A percentile compares a stretch with the other conserved stretches of the same genome.
These are phyloP conservation scores for Temnothorax longispinosus DNA, from an alignment of 1,140 invertebrate genomes.

Conservation along the genomic window DNA sequence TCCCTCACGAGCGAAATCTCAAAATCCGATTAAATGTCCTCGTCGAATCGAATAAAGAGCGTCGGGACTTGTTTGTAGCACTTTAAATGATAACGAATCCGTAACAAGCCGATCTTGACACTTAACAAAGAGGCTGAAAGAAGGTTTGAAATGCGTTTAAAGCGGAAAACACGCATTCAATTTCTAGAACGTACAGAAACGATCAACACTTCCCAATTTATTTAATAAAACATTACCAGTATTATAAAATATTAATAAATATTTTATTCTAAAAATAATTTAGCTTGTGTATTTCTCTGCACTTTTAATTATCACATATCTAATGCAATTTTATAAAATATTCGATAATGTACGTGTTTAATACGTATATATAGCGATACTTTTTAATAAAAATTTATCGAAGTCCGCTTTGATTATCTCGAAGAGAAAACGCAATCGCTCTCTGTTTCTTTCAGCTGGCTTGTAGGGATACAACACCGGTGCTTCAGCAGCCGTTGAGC, in stretches of 20 bases:
- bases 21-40: conserved; percentile 39
- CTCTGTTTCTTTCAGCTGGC: neutral
- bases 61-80: conserved; percentile 12
- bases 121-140: neutral
- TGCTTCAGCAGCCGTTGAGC: conserved; percentile 32
- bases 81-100: neutral
- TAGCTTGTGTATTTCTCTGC: neutral
- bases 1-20: conserved; percentile 20
- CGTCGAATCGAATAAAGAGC: conserved; percentile 22
- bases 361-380: neutral
- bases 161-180: neutral
- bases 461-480: neutral
- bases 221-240: neutral
- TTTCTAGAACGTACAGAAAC: neutral
- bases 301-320: neutral
- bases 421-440: neutral
- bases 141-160: neutral
- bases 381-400: neutral
- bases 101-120: conserved; percentile 22
- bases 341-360: neutral
- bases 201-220: neutral
- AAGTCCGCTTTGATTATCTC: neutral
- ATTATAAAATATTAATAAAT: neutral
- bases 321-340: neutral
- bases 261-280: neutral